Conservation (phyloP, 2,113 vertebrate species). For the Dunckerocampus dactyliophorus region DNA sequence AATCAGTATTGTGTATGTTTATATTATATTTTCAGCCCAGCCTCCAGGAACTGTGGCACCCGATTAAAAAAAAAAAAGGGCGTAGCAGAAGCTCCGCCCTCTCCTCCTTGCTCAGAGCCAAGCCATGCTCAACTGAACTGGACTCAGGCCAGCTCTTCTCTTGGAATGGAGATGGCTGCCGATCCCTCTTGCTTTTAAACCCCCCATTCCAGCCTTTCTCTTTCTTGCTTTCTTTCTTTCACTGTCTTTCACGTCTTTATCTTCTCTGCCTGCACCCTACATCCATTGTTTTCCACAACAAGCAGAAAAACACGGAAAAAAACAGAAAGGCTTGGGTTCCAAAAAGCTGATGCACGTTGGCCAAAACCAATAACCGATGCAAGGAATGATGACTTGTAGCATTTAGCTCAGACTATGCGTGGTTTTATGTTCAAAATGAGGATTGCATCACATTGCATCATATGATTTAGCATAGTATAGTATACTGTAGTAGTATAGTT, state of each 20-base stretch:
- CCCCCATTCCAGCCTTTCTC: slow-evolving; percentile 30
- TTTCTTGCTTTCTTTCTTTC: slow-evolving; percentile 16
- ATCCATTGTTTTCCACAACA: slow-evolving; percentile 50
- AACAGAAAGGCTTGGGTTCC: no score
- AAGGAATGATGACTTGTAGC: no score
- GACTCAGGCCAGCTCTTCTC: slow-evolving; percentile 41
- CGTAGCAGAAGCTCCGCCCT: slow-evolving; percentile 48
- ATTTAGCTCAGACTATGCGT: no score
- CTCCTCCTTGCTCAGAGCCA: slow-evolving; percentile 39
- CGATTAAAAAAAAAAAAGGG: slow-evolving; percentile 45
- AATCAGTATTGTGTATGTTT: slow-evolving; percentile 8
- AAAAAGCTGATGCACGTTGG: no score
- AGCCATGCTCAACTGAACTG: slow-evolving; percentile 45
- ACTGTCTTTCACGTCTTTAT: background rate
- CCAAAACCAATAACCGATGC: no score
- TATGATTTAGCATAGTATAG: no score
- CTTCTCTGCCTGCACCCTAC: slow-evolving; percentile 26
- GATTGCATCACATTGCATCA: no score
- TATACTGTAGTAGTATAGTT: no score
- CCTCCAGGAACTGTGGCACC: slow-evolving; percentile 45
- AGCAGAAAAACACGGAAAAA: no score
- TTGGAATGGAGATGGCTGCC: slow-evolving; percentile 22
- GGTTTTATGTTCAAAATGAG: no score
- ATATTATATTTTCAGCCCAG: slow-evolving; percentile 4
- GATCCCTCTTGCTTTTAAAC: slow-evolving; percentile 20